Evolutionary conservation across 2,113 vertebrate species (phyloP).

Genomic region (Enhydra lutris): DNA sequence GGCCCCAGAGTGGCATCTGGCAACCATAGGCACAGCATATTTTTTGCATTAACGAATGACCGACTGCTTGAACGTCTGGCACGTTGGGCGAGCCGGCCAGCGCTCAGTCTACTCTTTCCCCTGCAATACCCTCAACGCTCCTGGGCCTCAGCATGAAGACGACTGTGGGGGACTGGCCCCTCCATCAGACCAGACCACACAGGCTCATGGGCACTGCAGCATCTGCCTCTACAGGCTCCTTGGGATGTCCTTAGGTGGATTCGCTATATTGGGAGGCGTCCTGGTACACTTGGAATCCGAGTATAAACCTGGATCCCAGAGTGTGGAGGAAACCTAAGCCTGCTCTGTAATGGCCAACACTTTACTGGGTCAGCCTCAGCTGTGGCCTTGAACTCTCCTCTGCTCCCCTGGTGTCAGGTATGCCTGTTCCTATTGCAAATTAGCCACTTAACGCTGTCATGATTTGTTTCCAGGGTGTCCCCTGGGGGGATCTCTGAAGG

Average conservation of each 20-base stretch:
- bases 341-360: background rate
- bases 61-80: background rate
- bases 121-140: background rate
- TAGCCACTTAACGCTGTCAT: background rate
- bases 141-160: background rate
- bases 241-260: background rate
- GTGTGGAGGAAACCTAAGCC: background rate
- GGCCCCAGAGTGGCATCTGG: background rate
- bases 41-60: background rate
- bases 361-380: background rate
- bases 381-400: background rate
- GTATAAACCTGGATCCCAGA: background rate
- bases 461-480: background rate
- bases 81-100: fast-evolving
- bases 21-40: background rate
- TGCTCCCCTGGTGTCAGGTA: background rate
- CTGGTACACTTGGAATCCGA: background rate
- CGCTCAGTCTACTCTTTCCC: background rate
- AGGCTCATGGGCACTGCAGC: background rate
- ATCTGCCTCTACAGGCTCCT: background rate
- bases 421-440: background rate
- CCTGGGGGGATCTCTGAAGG: no score
- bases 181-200: background rate
- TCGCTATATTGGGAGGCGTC: background rate
- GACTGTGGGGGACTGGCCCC: background rate